Conservation (phyloP, 2,797 vertebrate species). For the Otus scops region DNA sequence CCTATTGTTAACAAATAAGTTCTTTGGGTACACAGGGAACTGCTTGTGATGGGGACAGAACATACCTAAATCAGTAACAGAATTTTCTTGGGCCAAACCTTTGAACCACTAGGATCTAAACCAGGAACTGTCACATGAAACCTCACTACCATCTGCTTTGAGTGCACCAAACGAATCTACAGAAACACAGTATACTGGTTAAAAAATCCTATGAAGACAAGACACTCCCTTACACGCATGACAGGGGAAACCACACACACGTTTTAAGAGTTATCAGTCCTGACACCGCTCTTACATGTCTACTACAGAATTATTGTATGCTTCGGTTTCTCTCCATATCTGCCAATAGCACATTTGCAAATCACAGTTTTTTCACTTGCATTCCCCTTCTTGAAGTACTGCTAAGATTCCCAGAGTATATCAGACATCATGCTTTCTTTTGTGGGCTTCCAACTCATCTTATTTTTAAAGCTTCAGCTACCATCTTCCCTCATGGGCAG, state of each 20-base stretch:
- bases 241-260: neutral
- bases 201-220: neutral
- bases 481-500: neutral
- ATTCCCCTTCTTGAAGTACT: neutral
- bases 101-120: neutral
- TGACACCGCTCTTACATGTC: neutral
- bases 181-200: neutral
- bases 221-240: fast-evolving
- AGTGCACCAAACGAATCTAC: neutral
- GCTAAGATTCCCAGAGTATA: neutral
- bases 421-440: neutral
- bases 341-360: neutral
- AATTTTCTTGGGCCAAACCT: neutral
- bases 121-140: neutral
- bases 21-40: neutral
- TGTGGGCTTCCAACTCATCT: neutral
- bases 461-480: neutral
- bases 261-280: neutral
- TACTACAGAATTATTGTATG: neutral
- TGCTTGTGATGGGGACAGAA: neutral
- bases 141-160: neutral
- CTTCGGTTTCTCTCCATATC: neutral
- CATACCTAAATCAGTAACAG: neutral
- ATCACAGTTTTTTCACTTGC: neutral
- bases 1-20: neutral